phyloP scores from a whole-genome alignment of 2,113 vertebrate genomes.

The Poeciliopsis prolifica region DNA sequence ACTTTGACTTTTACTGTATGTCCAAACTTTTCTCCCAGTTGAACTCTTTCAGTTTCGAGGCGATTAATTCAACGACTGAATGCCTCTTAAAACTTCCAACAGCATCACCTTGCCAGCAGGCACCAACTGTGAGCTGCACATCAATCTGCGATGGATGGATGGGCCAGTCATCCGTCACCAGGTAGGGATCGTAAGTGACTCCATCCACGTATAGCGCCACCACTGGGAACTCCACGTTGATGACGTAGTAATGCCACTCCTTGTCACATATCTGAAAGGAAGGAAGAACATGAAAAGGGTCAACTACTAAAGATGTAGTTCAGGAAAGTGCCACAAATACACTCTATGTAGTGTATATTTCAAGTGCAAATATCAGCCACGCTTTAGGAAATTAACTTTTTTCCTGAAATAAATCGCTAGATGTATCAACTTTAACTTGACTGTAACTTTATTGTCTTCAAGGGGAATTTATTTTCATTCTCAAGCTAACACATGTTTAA shows the following conservation, averaged over 20 bases:
- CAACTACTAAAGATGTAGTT: background rate
- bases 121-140: constrained; percentile 95
- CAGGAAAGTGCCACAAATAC: background rate
- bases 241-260: constrained; percentile 98
- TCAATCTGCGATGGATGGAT: constrained; percentile 97
- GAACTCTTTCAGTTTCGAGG: background rate
- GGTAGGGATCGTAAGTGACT: constrained; percentile 92
- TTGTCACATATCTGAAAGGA: constrained; percentile 94
- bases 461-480: too few species aligned
- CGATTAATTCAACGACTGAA: background rate
- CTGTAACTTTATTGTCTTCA: too few species aligned
- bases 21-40: constrained; percentile 8
- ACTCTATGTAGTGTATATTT: background rate
- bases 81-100: background rate
- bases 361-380: background rate
- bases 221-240: constrained; percentile 94
- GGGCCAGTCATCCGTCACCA: constrained; percentile 98
- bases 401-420: too few species aligned
- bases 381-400: background rate
- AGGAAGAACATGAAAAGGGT: background rate
- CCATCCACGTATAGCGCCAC: constrained; percentile 96
- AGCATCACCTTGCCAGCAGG: constrained; percentile 95
- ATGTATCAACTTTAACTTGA: too few species aligned
- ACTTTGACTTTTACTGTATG: constrained; percentile 8
- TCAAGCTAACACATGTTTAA: too few species aligned